These are phyloP conservation scores for Phenganax stokvisi DNA, from an alignment of 92 coral and sea anemone species.

Conservation along the genomic window DNA sequence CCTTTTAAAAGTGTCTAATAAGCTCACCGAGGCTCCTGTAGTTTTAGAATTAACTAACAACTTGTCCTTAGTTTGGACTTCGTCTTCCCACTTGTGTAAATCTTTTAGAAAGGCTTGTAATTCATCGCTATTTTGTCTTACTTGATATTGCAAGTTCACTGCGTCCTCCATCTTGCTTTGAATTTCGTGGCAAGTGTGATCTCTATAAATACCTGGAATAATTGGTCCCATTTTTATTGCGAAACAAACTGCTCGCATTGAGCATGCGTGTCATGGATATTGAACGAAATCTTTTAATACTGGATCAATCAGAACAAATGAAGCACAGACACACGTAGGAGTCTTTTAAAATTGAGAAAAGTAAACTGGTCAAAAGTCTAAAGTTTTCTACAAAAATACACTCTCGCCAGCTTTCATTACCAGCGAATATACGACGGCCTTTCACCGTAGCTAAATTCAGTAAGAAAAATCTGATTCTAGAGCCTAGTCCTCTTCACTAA, in stretches of 20 bases:
- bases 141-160: conserved; percentile 63
- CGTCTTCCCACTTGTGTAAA: conserved; percentile 75
- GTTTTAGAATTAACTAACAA: conserved; percentile 63
- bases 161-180: conserved; percentile 86
- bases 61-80: conserved; percentile 72
- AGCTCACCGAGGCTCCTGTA: conserved; percentile 54
- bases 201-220: neutral
- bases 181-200: neutral
- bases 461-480: neutral
- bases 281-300: too few species aligned
- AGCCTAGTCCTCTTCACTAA: conserved; percentile 67
- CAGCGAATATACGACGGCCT: too few species aligned
- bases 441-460: too few species aligned
- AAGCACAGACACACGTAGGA: too few species aligned
- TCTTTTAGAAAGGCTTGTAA: conserved; percentile 79
- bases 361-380: too few species aligned
- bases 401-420: too few species aligned
- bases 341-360: too few species aligned
- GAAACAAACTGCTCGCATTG: neutral
- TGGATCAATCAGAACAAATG: too few species aligned
- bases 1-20: neutral
- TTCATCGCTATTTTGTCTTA: conserved; percentile 87
- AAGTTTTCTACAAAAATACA: too few species aligned
- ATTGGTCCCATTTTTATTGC: neutral
- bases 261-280: too few species aligned